phyloP scores from a whole-genome alignment of 2,113 vertebrate species.

The Urocolius indicus region DNA sequence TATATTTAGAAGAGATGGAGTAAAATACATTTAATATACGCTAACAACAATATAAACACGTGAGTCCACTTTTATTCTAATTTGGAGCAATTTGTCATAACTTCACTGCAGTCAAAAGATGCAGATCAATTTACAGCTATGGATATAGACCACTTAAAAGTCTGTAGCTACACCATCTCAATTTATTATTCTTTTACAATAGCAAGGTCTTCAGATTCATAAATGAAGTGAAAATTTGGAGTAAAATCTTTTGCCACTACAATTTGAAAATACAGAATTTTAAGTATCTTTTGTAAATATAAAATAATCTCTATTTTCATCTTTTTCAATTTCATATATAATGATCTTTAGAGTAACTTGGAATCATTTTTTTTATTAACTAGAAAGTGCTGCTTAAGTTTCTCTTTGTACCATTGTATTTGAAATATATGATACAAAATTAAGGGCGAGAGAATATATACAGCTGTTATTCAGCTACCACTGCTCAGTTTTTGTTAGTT shows the following conservation, averaged over 20 bases:
- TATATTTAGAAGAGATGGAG: neutral
- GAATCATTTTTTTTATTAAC: neutral
- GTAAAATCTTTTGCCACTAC: neutral
- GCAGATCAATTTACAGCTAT: neutral
- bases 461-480: neutral
- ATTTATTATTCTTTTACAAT: neutral
- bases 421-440: neutral
- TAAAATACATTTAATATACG: neutral
- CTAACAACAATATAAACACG: neutral
- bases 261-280: neutral
- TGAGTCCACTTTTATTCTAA: neutral
- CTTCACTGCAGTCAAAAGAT: neutral
- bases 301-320: rapidly evolving
- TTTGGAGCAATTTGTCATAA: neutral
- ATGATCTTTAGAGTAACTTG: neutral
- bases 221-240: neutral
- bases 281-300: neutral
- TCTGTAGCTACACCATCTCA: neutral
- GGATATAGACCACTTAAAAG: neutral
- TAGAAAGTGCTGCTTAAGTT: neutral
- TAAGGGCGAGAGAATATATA: neutral
- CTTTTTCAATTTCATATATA: neutral
- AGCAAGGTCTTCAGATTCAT: neutral
- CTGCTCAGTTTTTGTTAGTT: neutral
- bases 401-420: neutral